Evolutionary conservation across 2,113 vertebrate genomes (phyloP).

Genomic region (Myrmecobius fasciatus): DNA sequence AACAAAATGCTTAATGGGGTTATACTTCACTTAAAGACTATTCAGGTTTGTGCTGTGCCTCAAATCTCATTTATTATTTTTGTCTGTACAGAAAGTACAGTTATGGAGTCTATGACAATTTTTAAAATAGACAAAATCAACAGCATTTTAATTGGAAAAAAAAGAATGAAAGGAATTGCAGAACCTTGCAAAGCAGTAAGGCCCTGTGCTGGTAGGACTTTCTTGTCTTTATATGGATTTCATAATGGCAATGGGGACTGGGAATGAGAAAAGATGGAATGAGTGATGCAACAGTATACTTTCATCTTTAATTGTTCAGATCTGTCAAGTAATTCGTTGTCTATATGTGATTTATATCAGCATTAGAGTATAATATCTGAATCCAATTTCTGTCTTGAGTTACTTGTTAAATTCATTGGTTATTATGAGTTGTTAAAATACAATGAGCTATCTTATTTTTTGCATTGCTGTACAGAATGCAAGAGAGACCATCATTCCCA

Average conservation of each 20-base stretch:
- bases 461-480: too few species aligned
- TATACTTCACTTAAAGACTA: conserved; percentile 15
- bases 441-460: background rate
- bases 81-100: conserved; percentile 6
- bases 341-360: background rate
- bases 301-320: background rate
- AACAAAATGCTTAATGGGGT: conserved; percentile 36
- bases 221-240: background rate
- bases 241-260: background rate
- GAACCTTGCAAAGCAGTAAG: conserved; percentile 25
- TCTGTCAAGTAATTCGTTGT: background rate
- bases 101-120: conserved; percentile 39
- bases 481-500: background rate
- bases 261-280: background rate
- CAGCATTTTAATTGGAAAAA: conserved; percentile 23
- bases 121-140: conserved; percentile 28
- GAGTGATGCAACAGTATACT: background rate
- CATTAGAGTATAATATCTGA: background rate
- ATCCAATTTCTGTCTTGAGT: background rate
- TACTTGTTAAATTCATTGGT: background rate
- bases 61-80: conserved; percentile 45
- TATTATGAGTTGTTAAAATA: background rate
- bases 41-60: background rate
- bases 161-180: background rate
- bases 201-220: conserved; percentile 1